Base-by-base conservation (phyloP, 2,113 vertebrate genomes). In the Syrrhaptes paradoxus region DNA sequence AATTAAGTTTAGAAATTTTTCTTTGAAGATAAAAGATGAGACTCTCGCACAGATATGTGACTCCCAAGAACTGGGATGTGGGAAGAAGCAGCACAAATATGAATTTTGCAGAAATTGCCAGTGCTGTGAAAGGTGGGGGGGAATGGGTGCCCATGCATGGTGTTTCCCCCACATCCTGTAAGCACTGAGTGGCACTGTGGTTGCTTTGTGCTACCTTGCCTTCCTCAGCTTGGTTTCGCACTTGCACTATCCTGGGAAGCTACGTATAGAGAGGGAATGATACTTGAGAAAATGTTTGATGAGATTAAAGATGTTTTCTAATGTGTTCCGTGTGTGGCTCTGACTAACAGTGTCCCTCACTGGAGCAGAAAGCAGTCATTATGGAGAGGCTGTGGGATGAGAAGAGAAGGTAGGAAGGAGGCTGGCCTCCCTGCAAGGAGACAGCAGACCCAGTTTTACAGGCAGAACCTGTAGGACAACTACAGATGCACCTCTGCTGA, bases 391-490 rank as follows among this genome's bases (percentile, higher is more conserved):
- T 49, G 82, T 95, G 94, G 90, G 94, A 81, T 73, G 84, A 57
- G 61, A 79, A 54, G 54, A 51, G 73, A 62, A 59, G 54, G 87
- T 20, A 70, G 78, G 82, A 91, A 91, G 78, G 81, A 89, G 85
- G 67, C 74, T 66, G 76, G 43, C 41, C 58, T 82, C 62, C 66
- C 54, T 59, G 46, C 74, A 32, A 45, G 71, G 75, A 95, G 93
- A 87, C 1, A 0, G 87, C 57, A 66, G 75, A 77, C 93, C 94
- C 68, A 85, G 95, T 95, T 96, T 82, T 85, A 87, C 96, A 73
- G 81, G 95, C 77, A 62, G 91, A 97, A 97, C 96, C 91, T 95
- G 96, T 58, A 95, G 62, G 45, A 80, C 92, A 67, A 48, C 81
- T 94, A 68, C 51, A 73, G 71, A 80, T 46, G 75, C 93, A 79